A percentile compares a stretch with the other conserved stretches of the same genome.
phyloP scores from a whole-genome alignment of 2,113 vertebrate species.

The Pteropus alecto region DNA sequence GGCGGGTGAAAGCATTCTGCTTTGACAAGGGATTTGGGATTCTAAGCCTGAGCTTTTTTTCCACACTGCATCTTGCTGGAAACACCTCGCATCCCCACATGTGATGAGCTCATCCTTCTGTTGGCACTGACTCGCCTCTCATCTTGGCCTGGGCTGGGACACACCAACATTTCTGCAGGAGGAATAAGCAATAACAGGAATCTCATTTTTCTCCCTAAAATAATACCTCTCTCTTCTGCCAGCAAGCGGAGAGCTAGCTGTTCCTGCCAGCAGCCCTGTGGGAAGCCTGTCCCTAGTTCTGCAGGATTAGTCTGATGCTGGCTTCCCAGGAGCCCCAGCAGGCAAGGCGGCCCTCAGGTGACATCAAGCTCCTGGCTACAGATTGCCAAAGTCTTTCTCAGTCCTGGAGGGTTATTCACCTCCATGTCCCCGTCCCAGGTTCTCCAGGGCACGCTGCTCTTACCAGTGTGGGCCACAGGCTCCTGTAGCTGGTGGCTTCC shows the following conservation, averaged over 20 bases:
- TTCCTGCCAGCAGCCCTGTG: slow-evolving; percentile 46
- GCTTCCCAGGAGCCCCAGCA: not conserved
- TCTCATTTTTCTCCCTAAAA: slow-evolving; percentile 82
- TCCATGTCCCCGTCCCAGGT: not conserved
- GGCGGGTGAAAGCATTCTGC: not conserved
- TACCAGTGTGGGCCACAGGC: not conserved
- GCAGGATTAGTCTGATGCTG: not conserved
- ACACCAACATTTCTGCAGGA: slow-evolving; percentile 74
- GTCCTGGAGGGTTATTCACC: not conserved
- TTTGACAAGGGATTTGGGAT: slow-evolving; percentile 7
- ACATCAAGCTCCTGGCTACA: not conserved
- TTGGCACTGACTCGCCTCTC: slow-evolving; percentile 53
- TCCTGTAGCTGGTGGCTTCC: not conserved
- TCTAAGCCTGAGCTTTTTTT: not conserved
- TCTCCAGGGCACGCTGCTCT: not conserved
- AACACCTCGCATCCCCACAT: slow-evolving; percentile 57
- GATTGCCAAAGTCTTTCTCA: not conserved
- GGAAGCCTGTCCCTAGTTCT: slow-evolving; percentile 48
- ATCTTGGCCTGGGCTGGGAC: slow-evolving; percentile 64
- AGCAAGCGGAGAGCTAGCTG: slow-evolving; percentile 57
- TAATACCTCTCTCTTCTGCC: slow-evolving; percentile 69
- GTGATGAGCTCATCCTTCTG: slow-evolving; percentile 79
- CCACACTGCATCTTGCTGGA: slow-evolving; percentile 61
- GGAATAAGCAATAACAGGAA: slow-evolving; percentile 75
- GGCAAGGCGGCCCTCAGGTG: not conserved